A percentile compares a stretch with the other conserved stretches of the same genome.
phyloP scores from a whole-genome alignment of 2,888 invertebrate species.

The Zaprionus bogoriensis region DNA sequence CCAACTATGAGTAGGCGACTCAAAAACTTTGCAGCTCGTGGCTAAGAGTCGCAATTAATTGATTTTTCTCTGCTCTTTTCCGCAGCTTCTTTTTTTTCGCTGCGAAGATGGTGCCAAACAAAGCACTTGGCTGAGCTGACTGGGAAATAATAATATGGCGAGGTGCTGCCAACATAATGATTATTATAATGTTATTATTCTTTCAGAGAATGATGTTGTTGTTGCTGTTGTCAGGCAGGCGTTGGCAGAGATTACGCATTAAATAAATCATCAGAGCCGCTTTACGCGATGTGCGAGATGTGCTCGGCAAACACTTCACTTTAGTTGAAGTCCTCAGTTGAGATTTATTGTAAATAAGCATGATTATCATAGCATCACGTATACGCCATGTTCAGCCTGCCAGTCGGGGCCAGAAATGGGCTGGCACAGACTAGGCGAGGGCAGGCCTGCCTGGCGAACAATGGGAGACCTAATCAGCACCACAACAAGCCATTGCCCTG shows the following conservation, averaged over 20 bases:
- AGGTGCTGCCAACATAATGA: constrained; percentile 58
- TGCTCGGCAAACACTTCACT: constrained; percentile 66
- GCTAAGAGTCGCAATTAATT: constrained; percentile 67
- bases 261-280: constrained; percentile 71
- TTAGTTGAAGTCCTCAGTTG: constrained; percentile 47
- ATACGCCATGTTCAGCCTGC: constrained; percentile 56
- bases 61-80: constrained; percentile 53
- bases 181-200: constrained; percentile 59
- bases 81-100: neutral
- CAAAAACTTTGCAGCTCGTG: constrained; percentile 52
- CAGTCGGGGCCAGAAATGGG: neutral
- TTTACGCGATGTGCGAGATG: constrained; percentile 43
- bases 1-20: constrained; percentile 34
- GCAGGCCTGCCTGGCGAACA: too few relatives aligned
- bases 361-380: constrained; percentile 76
- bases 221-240: constrained; percentile 41
- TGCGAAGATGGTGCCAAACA: constrained; percentile 28
- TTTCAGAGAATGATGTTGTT: constrained; percentile 11
- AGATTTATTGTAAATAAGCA: constrained; percentile 78
- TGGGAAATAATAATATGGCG: constrained; percentile 37
- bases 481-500: neutral
- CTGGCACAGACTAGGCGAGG: neutral
- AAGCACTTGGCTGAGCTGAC: constrained; percentile 54
- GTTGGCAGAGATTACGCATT: constrained; percentile 75
- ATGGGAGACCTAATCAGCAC: constrained; percentile 12